Evolutionary conservation across 1,140 invertebrate species (phyloP).

Genomic region (Caenorhabditis latens): DNA sequence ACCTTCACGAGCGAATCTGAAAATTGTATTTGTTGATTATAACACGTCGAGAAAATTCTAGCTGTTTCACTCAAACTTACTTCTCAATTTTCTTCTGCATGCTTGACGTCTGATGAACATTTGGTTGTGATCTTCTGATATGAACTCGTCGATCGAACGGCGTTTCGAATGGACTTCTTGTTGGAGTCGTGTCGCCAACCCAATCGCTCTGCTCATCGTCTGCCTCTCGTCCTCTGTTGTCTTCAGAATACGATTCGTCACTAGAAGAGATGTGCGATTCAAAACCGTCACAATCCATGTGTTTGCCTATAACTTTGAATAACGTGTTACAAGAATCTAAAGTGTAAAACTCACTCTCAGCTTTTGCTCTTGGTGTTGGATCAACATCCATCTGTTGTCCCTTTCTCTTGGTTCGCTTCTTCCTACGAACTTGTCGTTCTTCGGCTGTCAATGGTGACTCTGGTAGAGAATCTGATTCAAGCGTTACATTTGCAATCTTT

Average conservation of each 20-base stretch:
- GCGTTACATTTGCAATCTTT: slow-evolving; percentile 4
- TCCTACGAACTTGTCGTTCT: not conserved
- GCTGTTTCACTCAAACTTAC: not conserved
- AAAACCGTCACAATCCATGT: slow-evolving; percentile 55
- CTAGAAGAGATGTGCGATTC: slow-evolving; percentile 61
- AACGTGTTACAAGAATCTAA: not conserved
- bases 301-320: slow-evolving; percentile 14
- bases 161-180: not conserved
- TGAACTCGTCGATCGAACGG: slow-evolving; percentile 27
- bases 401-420: slow-evolving; percentile 44
- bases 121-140: slow-evolving; percentile 11
- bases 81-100: slow-evolving; percentile 54
- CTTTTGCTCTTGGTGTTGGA: not conserved
- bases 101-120: slow-evolving; percentile 33
- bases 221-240: slow-evolving; percentile 44
- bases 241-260: slow-evolving; percentile 56
- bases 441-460: slow-evolving; percentile 7
- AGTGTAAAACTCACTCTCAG: slow-evolving; percentile 1
- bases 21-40: not conserved
- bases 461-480: slow-evolving; percentile 56
- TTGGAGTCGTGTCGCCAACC: slow-evolving; percentile 46
- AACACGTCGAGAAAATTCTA: not conserved
- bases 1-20: slow-evolving; percentile 38
- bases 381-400: slow-evolving; percentile 51
- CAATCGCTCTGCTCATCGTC: slow-evolving; percentile 64